Evolutionary conservation across 2,888 invertebrate genomes (phyloP), one percentile per base, ranked within the genome.

Genomic region (Campoletis raptor): DNA sequence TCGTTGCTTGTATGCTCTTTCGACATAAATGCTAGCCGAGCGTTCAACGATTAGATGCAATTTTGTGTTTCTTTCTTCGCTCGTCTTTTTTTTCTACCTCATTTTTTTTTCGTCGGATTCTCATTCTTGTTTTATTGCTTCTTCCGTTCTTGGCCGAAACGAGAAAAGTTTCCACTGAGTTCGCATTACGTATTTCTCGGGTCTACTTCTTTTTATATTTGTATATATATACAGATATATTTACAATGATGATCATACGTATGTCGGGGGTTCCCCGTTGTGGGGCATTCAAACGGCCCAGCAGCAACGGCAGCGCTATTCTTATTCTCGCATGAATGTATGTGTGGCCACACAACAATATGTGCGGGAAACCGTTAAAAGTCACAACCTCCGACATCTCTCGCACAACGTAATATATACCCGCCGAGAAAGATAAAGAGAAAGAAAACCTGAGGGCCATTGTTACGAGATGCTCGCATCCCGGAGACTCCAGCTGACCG

Each of bases 291-390:
- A 77, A 83, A 81, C 74, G 37, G 36, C 57, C 48, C 80, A 76
- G 37, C 76, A 42, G 78, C 78, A 57, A 52, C 81, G n/a, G 81
- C 72, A 67, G 67, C 74, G 54, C 67, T 76, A 82, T 82, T 78
- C 69, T 85, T 76, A 78, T 85, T 54, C 76, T 48, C 70, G 79
- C 21, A 36, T 21, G 52, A 42, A 36, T 48, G 15, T 69, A 69
- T 64, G 67, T 64, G 57, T 40, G 61, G 83, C 81, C 83, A 69
- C 82, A 61, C 42, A 30, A 69, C 42, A 42, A 67, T 67, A 79
- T 77, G 87, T 88, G 88, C 89, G 87, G 88, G 89, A 84, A 87
- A 88, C 88, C 89, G 89, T 89, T 89, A 89, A 88, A 86, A 88
- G 88, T 83, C 87, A 82, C 87, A 88, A 89, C 89, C 89, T 88